Conservation (phyloP, 2,888 invertebrate genomes). For the Strigamia transsilvanica region DNA sequence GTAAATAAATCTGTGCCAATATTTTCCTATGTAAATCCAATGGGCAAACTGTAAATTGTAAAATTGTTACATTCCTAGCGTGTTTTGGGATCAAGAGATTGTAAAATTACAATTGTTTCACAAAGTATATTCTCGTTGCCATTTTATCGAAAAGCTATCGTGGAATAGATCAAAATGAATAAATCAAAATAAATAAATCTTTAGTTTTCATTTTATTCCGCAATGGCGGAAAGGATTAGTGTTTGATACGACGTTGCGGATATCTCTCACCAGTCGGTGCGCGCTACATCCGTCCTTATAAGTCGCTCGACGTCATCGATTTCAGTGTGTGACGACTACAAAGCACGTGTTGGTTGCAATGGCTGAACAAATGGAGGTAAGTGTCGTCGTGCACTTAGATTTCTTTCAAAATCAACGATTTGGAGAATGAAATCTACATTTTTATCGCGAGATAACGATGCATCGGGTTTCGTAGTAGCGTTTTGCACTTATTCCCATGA, state of each 20-base stretch:
- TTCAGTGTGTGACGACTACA: slow-evolving; percentile 27
- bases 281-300: too few relatives aligned
- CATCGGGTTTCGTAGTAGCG: not conserved
- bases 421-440: not conserved
- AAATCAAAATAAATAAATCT: not conserved
- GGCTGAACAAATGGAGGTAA: slow-evolving; percentile 52
- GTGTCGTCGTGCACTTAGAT: not conserved
- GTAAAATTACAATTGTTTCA: not conserved
- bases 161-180: too few relatives aligned
- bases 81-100: slow-evolving; percentile 14
- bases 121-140: slow-evolving; percentile 15
- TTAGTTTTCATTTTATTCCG: too few relatives aligned
- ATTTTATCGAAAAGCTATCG: not conserved
- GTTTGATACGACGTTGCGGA: too few relatives aligned
- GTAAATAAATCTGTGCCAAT: slow-evolving; percentile 34
- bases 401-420: not conserved
- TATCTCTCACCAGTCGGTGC: too few relatives aligned
- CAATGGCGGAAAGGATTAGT: too few relatives aligned
- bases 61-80: not conserved
- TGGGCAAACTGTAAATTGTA: not conserved
- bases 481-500: not conserved
- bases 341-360: slow-evolving; percentile 48
- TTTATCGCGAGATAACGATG: not conserved
- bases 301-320: not conserved
- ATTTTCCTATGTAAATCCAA: not conserved